Percentiles rank a stretch among this genome's conserved stretches.
Conservation (phyloP, 2,113 vertebrate species). For the Hippolais icterina region DNA sequence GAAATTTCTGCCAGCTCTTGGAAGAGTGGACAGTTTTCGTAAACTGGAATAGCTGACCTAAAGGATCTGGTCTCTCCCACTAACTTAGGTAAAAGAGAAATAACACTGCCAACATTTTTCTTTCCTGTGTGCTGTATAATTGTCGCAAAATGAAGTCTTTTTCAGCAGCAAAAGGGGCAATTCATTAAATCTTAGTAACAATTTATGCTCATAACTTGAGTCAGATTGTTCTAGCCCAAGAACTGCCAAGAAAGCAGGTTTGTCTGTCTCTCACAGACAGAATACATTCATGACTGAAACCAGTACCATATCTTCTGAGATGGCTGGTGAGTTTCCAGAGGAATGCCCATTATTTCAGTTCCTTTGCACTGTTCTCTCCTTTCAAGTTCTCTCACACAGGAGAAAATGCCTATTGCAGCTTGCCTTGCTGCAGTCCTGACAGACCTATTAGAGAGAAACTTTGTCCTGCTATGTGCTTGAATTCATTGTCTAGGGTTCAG, state of each 20-base stretch:
- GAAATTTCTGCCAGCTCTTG: neutral
- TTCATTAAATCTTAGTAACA: neutral
- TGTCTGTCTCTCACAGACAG: neutral
- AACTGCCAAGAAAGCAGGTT: neutral
- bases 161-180: neutral
- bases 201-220: neutral
- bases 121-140: neutral
- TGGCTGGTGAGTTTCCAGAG: neutral
- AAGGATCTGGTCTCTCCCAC: neutral
- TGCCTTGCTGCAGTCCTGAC: neutral
- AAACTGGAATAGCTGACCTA: neutral
- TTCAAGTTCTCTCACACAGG: no score
- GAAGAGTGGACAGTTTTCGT: neutral
- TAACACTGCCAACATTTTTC: neutral
- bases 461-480: neutral
- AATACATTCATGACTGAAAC: neutral
- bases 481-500: neutral
- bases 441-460: neutral
- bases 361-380: neutral
- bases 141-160: neutral
- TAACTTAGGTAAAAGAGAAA: neutral
- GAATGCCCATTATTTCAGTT: neutral
- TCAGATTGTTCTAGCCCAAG: neutral
- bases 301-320: neutral
- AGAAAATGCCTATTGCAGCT: neutral